A percentile compares a stretch with the other conserved stretches of the same genome.
Evolutionary conservation across 2,888 invertebrate species (phyloP).

Genomic region (Sarcophaga carnaria): DNA sequence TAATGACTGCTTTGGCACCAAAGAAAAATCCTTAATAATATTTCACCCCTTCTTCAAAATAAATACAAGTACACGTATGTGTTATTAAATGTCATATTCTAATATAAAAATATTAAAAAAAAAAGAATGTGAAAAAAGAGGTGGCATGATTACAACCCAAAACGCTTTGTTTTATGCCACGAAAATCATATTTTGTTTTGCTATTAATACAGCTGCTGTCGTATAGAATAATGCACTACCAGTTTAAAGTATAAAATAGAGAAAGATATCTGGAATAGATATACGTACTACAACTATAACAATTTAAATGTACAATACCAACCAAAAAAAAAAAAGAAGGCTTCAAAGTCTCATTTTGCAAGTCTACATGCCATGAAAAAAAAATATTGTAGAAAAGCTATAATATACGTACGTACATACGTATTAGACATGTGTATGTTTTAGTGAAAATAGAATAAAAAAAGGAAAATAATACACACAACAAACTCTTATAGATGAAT

Average conservation of each 20-base stretch:
- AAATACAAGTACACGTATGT: slow-evolving; percentile 25
- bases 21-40: slow-evolving; percentile 34
- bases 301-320: too few species aligned
- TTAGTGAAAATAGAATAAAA: slow-evolving; percentile 24
- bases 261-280: slow-evolving; percentile 65
- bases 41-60: slow-evolving; percentile 4
- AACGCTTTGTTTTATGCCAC: slow-evolving; percentile 50
- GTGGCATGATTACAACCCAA: slow-evolving; percentile 76
- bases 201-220: too few species aligned
- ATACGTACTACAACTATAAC: slow-evolving; percentile 4
- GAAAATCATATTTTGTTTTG: slow-evolving; percentile 17
- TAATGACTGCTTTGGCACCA: background rate
- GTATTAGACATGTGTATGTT: slow-evolving; percentile 9
- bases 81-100: slow-evolving; percentile 49
- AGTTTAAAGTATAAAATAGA: slow-evolving; percentile 17
- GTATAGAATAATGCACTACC: background rate
- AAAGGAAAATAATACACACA: background rate
- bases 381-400: too few species aligned
- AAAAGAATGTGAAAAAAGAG: slow-evolving; percentile 53
- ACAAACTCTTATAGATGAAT: slow-evolving; percentile 65
- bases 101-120: slow-evolving; percentile 28
- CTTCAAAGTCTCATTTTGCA: background rate
- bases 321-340: background rate
- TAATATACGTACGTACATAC: too few species aligned
- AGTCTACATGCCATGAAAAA: background rate